A percentile compares a stretch with the other conserved stretches of the same genome.
Conservation (phyloP, 2,113 vertebrate genomes). For the Blennius ocellaris region DNA sequence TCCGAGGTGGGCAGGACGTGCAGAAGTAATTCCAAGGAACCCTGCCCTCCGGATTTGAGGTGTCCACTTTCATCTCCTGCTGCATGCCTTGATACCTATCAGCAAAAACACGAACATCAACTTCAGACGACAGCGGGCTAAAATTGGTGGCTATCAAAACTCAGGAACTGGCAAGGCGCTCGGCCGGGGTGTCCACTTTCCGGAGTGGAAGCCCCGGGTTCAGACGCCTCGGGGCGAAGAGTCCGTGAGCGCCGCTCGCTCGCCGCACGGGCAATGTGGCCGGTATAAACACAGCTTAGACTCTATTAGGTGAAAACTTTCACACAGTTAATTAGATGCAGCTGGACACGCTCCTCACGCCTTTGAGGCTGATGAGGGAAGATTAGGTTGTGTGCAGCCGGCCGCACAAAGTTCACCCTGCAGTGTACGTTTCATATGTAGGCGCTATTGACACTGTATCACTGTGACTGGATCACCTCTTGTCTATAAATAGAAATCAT, state of each 20-base stretch:
- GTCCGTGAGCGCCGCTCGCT: constrained; percentile 16
- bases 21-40: constrained; percentile 73
- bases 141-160: constrained; percentile 81
- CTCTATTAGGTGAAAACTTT: constrained; percentile 53
- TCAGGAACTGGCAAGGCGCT: constrained; percentile 66
- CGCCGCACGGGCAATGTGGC: constrained; percentile 26
- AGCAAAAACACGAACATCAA: constrained; percentile 81
- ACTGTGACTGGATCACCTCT: neutral
- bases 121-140: constrained; percentile 80
- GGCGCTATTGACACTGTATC: neutral
- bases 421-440: neutral
- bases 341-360: constrained; percentile 34
- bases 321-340: constrained; percentile 66
- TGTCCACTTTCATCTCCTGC: constrained; percentile 72
- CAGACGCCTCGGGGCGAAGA: constrained; percentile 38
- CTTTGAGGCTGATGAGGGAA: constrained; percentile 18
- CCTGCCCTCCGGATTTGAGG: constrained; percentile 71
- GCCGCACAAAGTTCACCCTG: neutral
- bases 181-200: constrained; percentile 68
- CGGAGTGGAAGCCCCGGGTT: constrained; percentile 60
- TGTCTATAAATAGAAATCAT: constrained; percentile 6
- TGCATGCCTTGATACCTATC: constrained; percentile 69
- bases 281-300: constrained; percentile 48
- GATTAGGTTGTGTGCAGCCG: constrained; percentile 1
- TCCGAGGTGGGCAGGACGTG: constrained; percentile 51